A percentile compares a stretch with the other conserved stretches of the same genome.
Evolutionary conservation across 2,113 vertebrate genomes (phyloP).

Genomic region (Lontra canadensis): DNA sequence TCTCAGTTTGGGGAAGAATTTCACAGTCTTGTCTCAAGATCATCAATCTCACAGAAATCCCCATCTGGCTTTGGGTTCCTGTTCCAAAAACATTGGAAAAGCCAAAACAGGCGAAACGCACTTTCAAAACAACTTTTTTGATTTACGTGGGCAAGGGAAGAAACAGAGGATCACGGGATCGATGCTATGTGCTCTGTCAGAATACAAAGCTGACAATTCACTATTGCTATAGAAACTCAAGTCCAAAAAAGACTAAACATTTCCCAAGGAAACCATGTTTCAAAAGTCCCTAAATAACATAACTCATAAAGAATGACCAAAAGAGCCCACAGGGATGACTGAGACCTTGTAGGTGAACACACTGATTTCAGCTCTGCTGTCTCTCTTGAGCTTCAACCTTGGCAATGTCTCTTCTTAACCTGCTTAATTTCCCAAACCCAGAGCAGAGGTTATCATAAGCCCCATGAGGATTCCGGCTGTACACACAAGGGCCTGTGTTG

Average conservation of each 20-base stretch:
- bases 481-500: neutral
- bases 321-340: neutral
- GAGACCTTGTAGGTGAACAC: neutral
- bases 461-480: neutral
- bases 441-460: neutral
- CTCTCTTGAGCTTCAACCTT: neutral
- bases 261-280: neutral
- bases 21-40: slow-evolving; percentile 56
- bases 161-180: neutral
- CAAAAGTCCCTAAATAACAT: slow-evolving; percentile 29
- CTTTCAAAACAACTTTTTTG: slow-evolving; percentile 51
- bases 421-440: slow-evolving; percentile 17
- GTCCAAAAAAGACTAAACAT: slow-evolving; percentile 22
- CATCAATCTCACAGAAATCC: slow-evolving; percentile 54
- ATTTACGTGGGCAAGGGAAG: neutral
- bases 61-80: slow-evolving; percentile 44
- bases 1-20: slow-evolving; percentile 48
- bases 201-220: slow-evolving; percentile 35
- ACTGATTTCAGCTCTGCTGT: neutral
- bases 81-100: slow-evolving; percentile 61
- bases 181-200: neutral
- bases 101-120: slow-evolving; percentile 29
- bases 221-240: slow-evolving; percentile 23
- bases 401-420: neutral
- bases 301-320: neutral